phyloP scores from a whole-genome alignment of 2,888 invertebrate genomes.

The Baronia brevicornis region DNA sequence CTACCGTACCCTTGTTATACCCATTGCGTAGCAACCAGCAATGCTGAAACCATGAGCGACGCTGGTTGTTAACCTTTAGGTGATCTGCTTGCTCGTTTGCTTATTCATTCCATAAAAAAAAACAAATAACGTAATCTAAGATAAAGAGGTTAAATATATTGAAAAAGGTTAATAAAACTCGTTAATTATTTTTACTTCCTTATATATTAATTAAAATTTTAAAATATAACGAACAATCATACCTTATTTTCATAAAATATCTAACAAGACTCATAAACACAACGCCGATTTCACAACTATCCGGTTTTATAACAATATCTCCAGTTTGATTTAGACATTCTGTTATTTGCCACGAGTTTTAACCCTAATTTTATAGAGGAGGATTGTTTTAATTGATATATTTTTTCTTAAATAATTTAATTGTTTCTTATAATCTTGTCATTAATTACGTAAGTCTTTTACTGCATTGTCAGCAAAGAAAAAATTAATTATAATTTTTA shows the following conservation, averaged over 20 bases:
- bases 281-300: slow-evolving; percentile 70
- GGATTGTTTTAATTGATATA: slow-evolving; percentile 2
- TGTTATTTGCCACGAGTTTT: background rate
- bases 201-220: slow-evolving; percentile 65
- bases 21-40: too few species aligned
- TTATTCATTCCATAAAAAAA: too few species aligned
- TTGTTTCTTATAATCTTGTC: background rate
- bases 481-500: too few species aligned
- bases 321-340: slow-evolving; percentile 2
- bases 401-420: background rate
- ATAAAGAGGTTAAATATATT: too few species aligned
- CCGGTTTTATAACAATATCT: slow-evolving; percentile 39
- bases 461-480: too few species aligned
- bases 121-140: too few species aligned
- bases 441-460: too few species aligned
- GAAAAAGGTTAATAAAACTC: slow-evolving; percentile 27
- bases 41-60: too few species aligned
- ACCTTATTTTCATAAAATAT: slow-evolving; percentile 40
- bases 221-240: slow-evolving; percentile 67
- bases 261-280: slow-evolving; percentile 57
- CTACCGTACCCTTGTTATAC: too few species aligned
- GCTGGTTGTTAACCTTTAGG: too few species aligned
- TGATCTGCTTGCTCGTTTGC: too few species aligned
- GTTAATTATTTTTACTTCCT: slow-evolving; percentile 42
- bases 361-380: slow-evolving; percentile 1